A percentile compares a stretch with the other conserved stretches of the same genome.
Evolutionary conservation across 2,113 vertebrate species (phyloP).

Genomic region (Carassius gibelio): DNA sequence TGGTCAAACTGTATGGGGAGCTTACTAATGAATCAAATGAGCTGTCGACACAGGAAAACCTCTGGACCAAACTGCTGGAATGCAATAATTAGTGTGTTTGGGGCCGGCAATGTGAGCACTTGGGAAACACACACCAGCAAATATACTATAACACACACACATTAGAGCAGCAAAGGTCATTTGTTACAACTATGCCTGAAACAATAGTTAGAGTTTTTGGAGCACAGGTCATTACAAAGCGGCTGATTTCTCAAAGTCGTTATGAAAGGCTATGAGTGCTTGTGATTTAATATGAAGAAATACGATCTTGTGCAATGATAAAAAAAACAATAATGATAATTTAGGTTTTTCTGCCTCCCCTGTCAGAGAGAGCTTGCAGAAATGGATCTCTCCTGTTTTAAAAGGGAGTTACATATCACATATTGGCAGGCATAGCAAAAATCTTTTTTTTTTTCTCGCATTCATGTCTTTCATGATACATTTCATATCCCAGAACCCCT

Average conservation of each 20-base stretch:
- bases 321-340: slow-evolving; percentile 39
- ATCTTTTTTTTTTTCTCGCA: slow-evolving; percentile 33
- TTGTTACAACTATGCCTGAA: slow-evolving; percentile 36
- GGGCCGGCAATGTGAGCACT: slow-evolving; percentile 59
- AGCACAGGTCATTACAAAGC: slow-evolving; percentile 32
- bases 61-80: slow-evolving; percentile 43
- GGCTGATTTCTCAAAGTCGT: slow-evolving; percentile 50
- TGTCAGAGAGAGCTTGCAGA: slow-evolving; percentile 9
- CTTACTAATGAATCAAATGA: slow-evolving; percentile 75
- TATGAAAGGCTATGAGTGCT: slow-evolving; percentile 25
- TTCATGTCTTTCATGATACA: slow-evolving; percentile 72
- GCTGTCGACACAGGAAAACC: slow-evolving; percentile 69
- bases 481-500: slow-evolving; percentile 55
- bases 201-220: slow-evolving; percentile 30
- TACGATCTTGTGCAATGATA: slow-evolving; percentile 45
- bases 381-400: slow-evolving; percentile 30
- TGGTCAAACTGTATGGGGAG: slow-evolving; percentile 64
- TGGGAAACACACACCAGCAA: slow-evolving; percentile 12
- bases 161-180: slow-evolving; percentile 38
- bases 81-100: slow-evolving; percentile 75
- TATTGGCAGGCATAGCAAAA: slow-evolving; percentile 26
- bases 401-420: slow-evolving; percentile 26
- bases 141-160: slow-evolving; percentile 10
- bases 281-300: slow-evolving; percentile 41
- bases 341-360: background rate